Evolutionary conservation across 2,888 invertebrate species (phyloP), one percentile per base, ranked within the genome.

Genomic region (Gymnosoma rotundatum): DNA sequence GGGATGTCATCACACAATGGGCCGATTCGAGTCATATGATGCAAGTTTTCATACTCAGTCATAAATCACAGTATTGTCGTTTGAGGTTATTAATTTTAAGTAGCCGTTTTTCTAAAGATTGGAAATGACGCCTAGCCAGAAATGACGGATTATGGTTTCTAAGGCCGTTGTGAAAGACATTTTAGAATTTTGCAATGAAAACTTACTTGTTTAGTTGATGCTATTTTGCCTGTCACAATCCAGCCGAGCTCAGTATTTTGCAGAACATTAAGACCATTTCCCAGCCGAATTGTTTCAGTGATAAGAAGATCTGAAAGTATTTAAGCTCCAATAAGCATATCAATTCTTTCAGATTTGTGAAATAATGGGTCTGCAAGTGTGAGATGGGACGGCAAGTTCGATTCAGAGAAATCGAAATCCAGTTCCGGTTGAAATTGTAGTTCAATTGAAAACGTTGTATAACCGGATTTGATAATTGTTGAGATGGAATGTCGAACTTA

Each of bases 311-410:
- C 54, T 14, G 61, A 42, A 14, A 75, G 58, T 14, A 80, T 58
- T 45, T 79, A 79, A 10, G 79, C 75, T 32, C 79, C 79, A 45
- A 83, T 58, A 10, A 83, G 42, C 45, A 78, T 38, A 20, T 83
- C 79, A 16, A 83, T 45, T n/a, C 18, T 67, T n/a, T 32, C 20
- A 8, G 52, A 52, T 36, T 20, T 45, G 7, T 74, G n/a, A 16
- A 63, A 38, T 64, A 38, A 36, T 32, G 20, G 16, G 7, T 58
- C 58, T n/a, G 58, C 58, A n/a, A 36, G 36, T n/a, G 58, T n/a
- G 10, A 58, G n/a, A n/a, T 36, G 4, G 9, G 32, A 2, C 38
- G 61, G 61, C 14, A 61, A 42, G 14, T 60, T 61, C 72, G 32
- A 73, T n/a, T 61, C 50, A 14, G 61, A 42, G 6, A 61, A 7